Base-by-base conservation (phyloP, 1,140 invertebrate species). In the Drosophila repletoides region DNA sequence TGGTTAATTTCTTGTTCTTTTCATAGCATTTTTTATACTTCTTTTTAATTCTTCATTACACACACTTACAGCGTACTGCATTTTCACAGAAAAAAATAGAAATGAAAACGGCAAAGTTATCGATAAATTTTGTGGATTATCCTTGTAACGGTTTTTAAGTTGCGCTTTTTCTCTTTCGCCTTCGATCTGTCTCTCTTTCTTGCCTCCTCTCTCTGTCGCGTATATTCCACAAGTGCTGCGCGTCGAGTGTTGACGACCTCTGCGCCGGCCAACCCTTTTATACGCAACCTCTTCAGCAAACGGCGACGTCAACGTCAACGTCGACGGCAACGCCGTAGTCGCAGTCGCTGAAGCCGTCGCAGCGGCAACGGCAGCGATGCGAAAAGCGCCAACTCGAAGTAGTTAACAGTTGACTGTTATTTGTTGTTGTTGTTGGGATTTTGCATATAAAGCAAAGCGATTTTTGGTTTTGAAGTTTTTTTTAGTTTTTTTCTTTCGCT, bases 181-280 rank as follows among this genome's bases (percentile, higher is more conserved):
- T 24, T 45, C 17, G 1, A 10, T 22, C n/a, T 34, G 1, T 24
- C 10, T 22, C 5, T 3, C 5, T 31, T 5, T 24, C 14, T 45
- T 24, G 14, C 15, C 12, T 7, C 12, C 36, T 3, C 24, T 28
- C 21, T 33, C n/a, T 28, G 21, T 26, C 64, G 58, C 19, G 58
- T 40, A 26, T 63, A 69, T 53, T 69, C 65, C 49, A 69, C 65
- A 69, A 59, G 29, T 52, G 61, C 51, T 41, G 59, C 68, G 76
- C 76, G 58, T 22, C 61, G 71, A 74, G 46, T 84, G 80, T 86
- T 77, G 79, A 66, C 70, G 66, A 84, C 74, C 79, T 84, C 80
- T 71, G 79, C 51, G 46, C 58, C 29, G 65, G 40, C 34, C 72
- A 77, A 86, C 80, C 79, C 79, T 84, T 84, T 84, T 84, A 84